Evolutionary conservation across 2,888 invertebrate species (phyloP).

Genomic region (Lamellibrachia satsuma): DNA sequence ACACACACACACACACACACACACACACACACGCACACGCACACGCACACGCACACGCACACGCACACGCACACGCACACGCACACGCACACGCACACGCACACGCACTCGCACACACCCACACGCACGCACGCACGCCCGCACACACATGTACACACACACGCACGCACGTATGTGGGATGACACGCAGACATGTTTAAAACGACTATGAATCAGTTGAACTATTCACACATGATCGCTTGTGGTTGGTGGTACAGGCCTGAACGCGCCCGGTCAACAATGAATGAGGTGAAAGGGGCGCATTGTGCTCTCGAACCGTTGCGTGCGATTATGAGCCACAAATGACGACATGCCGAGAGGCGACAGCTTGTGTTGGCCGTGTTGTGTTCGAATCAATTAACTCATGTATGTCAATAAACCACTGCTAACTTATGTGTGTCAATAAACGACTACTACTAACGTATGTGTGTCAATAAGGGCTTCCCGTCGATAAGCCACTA

Average conservation of each 20-base stretch:
- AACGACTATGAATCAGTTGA: neutral
- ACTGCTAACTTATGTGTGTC: neutral
- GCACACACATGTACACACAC: neutral
- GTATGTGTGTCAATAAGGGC: no score
- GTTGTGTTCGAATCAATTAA: neutral
- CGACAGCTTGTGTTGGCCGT: neutral
- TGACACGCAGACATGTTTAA: neutral
- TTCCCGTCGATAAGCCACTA: no score
- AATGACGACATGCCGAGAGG: neutral
- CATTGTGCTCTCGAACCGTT: neutral
- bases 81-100: neutral
- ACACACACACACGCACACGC: neutral
- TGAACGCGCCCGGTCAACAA: neutral
- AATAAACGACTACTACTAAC: no score
- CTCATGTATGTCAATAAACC: slow-evolving; percentile 10
- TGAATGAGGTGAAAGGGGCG: neutral
- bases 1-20: neutral
- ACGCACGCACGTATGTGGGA: neutral
- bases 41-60: neutral
- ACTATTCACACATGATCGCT: neutral
- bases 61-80: neutral
- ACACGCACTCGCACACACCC: neutral
- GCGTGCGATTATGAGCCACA: neutral
- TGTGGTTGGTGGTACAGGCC: neutral
- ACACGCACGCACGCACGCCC: neutral